phyloP scores from a whole-genome alignment of 2,888 invertebrate species.

The Polyommatus icarus region DNA sequence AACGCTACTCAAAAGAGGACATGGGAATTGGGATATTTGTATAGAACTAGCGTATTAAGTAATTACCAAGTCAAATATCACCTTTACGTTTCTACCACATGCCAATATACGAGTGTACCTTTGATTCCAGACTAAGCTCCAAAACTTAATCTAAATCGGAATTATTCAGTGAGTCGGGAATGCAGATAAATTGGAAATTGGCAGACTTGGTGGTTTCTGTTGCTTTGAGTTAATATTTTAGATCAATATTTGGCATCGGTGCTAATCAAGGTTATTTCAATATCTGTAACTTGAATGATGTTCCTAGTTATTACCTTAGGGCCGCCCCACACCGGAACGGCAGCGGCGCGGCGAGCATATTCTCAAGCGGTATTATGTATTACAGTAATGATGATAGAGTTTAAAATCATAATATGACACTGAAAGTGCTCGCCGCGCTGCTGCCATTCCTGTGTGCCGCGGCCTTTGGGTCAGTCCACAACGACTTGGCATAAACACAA shows the following conservation, averaged over 20 bases:
- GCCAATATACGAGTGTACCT: conserved; percentile 8
- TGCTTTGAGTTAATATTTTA: background rate
- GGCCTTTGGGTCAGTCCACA: background rate
- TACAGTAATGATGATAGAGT: too few relatives aligned
- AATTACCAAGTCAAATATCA: conserved; percentile 18
- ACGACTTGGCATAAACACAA: too few relatives aligned
- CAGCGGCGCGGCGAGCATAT: too few relatives aligned
- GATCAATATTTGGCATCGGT: background rate
- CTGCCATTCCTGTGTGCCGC: too few relatives aligned
- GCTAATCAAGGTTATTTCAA: background rate
- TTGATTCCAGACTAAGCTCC: conserved; percentile 26
- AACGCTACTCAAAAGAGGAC: background rate
- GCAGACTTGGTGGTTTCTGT: background rate
- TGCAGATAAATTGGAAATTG: conserved; percentile 22
- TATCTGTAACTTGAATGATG: background rate
- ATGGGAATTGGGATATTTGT: background rate
- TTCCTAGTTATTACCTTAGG: background rate
- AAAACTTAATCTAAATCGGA: conserved; percentile 20
- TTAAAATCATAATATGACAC: too few relatives aligned
- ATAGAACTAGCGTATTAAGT: background rate
- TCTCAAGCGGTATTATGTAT: too few relatives aligned
- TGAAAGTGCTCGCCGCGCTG: too few relatives aligned
- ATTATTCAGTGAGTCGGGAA: conserved; percentile 21
- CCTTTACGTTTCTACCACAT: background rate
- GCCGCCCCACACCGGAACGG: too few relatives aligned